These are phyloP conservation scores for Drosophila albomicans DNA, from an alignment of 1,140 invertebrate species.

Conservation along the genomic window DNA sequence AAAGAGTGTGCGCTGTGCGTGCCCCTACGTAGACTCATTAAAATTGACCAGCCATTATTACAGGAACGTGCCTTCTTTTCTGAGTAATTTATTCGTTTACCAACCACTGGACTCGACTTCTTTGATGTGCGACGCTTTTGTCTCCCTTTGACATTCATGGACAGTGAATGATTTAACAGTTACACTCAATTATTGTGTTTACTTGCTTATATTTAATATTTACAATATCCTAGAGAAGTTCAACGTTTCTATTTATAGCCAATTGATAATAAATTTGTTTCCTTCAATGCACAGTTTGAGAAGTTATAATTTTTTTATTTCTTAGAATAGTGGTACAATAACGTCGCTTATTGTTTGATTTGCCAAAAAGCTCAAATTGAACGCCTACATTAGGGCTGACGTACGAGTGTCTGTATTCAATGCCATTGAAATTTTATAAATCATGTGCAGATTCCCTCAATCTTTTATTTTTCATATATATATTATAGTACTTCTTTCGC, in stretches of 20 bases:
- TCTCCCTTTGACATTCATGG: not conserved
- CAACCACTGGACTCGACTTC: conserved; percentile 17
- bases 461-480: conserved; percentile 1
- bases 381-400: conserved; percentile 55
- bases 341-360: conserved; percentile 62
- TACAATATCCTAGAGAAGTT: conserved; percentile 25
- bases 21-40: conserved; percentile 73
- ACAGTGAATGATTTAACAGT: conserved; percentile 38
- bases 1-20: conserved; percentile 26
- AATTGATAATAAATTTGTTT: not conserved
- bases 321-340: not conserved
- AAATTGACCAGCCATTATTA: conserved; percentile 79
- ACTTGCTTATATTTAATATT: conserved; percentile 59
- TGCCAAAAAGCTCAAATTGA: conserved; percentile 53
- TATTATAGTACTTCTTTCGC: not conserved
- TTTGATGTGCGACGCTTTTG: conserved; percentile 25
- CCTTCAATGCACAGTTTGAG: not conserved
- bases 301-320: not conserved
- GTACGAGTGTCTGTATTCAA: conserved; percentile 68
- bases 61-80: conserved; percentile 65
- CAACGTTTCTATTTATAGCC: too few species aligned
- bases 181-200: conserved; percentile 35
- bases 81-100: conserved; percentile 56
- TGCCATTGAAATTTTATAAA: conserved; percentile 81
- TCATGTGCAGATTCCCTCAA: conserved; percentile 71